Evolutionary conservation across 53 echinoderm and acorn worm genomes (phyloP).

Genomic region (Stichopus horrens): DNA sequence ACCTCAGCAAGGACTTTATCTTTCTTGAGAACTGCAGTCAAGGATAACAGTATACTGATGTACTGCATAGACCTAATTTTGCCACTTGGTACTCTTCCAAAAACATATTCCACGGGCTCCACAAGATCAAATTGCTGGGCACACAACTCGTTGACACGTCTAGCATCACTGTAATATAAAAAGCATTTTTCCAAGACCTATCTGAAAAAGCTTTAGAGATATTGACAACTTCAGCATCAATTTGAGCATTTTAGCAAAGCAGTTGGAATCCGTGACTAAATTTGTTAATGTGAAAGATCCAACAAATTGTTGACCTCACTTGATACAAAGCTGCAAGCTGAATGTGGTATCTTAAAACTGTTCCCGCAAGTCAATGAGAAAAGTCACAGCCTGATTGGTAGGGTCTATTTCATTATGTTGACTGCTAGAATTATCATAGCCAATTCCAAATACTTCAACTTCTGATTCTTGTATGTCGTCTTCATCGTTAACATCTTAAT

Average conservation of each 20-base stretch:
- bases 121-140: conserved; percentile 25
- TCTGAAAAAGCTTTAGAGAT: conserved; percentile 15
- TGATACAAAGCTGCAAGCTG: conserved; percentile 36
- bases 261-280: neutral
- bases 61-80: conserved; percentile 15
- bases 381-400: conserved; percentile 11
- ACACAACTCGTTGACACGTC: conserved; percentile 26
- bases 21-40: conserved; percentile 24
- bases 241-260: conserved; percentile 26
- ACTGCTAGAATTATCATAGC: no score
- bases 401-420: conserved; percentile 7
- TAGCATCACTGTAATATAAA: conserved; percentile 46
- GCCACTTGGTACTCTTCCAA: neutral
- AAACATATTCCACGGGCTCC: conserved; percentile 39
- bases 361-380: conserved; percentile 29
- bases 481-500: no score
- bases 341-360: conserved; percentile 34
- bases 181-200: conserved; percentile 23
- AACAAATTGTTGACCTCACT: conserved; percentile 20
- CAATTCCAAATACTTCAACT: no score
- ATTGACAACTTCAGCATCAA: neutral
- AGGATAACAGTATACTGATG: conserved; percentile 13
- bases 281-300: neutral
- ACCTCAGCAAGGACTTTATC: conserved; percentile 30
- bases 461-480: no score